Evolutionary conservation across 2,888 invertebrate genomes (phyloP), one percentile per base, ranked within the genome.

Genomic region (Diabrotica balteata): DNA sequence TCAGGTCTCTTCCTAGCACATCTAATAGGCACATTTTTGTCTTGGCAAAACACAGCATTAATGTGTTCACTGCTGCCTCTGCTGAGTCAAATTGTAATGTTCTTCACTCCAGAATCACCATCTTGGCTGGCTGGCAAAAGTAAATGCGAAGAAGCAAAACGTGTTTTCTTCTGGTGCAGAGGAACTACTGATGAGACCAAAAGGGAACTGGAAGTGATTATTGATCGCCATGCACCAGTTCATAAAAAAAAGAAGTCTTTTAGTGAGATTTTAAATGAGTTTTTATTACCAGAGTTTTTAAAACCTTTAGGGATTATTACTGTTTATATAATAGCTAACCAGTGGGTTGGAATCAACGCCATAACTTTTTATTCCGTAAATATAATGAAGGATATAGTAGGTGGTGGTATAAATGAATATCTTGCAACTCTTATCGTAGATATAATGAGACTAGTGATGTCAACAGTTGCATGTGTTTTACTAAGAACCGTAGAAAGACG

Each of bases 301-400:
- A 88, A 87, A 73, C 90, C 90, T 0, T 79, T 90, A 44, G 78
- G 86, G 1, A 88, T 90, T 50, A 87, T 92, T 83, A 87, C 89
- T 59, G 81, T 88, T 3, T 89, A 91, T 74, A 91, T 92, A 77
- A 84, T 89, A 9, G 88, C 89, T 8, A 88, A 89, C 68, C 92
- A 92, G 78, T 88, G 92, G 75, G 89, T 90, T 7, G 92, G 92
- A 1, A 88, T 90, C 0, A 91, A 91, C 72, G 91, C 91, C 0
- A 86, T 93, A 1, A 88, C 89, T 2, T 92, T 91, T 71, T 92
- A 92, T 80, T 90, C 91, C 0, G 90, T 91, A 59, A 86, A 88
- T 74, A 89, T 91, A 58, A 87, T 91, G 69, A 85, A 86, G 67
- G 86, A 88, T 62, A 86, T 86, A 54, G 84, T 91, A 0, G 89